These are phyloP conservation scores for Pao palembangensis DNA, from an alignment of 2,113 vertebrate genomes.

Conservation along the genomic window DNA sequence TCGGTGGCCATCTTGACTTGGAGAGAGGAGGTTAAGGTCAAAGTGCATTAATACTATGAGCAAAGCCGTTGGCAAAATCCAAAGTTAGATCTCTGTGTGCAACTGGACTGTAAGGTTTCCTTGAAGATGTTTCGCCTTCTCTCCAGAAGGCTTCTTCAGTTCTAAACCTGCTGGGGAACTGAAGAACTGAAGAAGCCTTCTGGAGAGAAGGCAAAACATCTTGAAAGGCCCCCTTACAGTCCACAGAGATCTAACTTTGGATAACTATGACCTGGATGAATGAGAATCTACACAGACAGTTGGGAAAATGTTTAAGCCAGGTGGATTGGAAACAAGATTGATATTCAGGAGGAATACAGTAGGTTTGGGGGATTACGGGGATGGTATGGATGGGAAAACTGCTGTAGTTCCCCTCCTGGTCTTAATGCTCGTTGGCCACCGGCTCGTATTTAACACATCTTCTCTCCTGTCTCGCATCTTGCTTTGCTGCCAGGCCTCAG, in stretches of 20 bases:
- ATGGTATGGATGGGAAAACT: slow-evolving; percentile 27
- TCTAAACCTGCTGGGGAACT: too few species aligned
- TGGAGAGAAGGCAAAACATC: too few species aligned
- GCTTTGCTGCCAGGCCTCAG: slow-evolving; percentile 47
- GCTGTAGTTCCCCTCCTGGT: slow-evolving; percentile 31
- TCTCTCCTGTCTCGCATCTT: slow-evolving; percentile 45
- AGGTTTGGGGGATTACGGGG: slow-evolving; percentile 19
- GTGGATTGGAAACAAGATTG: background rate
- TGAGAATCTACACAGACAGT: too few species aligned
- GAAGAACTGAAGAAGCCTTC: too few species aligned
- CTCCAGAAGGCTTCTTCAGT: too few species aligned
- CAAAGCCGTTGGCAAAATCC: background rate
- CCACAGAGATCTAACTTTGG: too few species aligned
- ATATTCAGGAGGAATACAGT: background rate
- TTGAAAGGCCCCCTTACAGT: too few species aligned
- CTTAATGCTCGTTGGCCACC: slow-evolving; percentile 29
- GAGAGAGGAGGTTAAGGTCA: background rate
- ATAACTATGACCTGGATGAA: too few species aligned
- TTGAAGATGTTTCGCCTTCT: too few species aligned
- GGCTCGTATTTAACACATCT: slow-evolving; percentile 32
- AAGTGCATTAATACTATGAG: background rate
- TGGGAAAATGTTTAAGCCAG: background rate
- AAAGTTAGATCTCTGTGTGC: too few species aligned
- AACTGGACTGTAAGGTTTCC: too few species aligned
- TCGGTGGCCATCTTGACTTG: too few species aligned